Conservation (phyloP, 1,140 invertebrate species). For the Homalodisca vitripennis region DNA sequence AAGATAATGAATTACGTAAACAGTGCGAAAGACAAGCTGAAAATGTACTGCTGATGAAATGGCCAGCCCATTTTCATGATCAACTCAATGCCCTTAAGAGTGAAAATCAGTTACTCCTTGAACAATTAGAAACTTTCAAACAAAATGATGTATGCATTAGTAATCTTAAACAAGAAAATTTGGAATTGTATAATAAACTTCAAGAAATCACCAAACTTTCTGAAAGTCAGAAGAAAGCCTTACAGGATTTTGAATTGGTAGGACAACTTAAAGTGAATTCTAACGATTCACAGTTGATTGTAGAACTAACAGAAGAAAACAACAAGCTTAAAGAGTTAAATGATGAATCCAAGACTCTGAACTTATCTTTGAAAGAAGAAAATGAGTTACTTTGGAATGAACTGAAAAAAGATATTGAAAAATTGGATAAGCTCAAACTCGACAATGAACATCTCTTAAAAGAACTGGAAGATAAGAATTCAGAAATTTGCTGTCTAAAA, state of each 20-base stretch:
- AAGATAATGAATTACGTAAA: not conserved
- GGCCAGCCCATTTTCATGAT: not conserved
- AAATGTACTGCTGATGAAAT: not conserved
- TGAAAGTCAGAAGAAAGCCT: not conserved
- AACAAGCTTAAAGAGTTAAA: not conserved
- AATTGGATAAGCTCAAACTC: not conserved
- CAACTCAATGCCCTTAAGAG: not conserved
- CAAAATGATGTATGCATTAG: not conserved
- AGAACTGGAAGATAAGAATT: not conserved
- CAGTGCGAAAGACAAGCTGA: not conserved
- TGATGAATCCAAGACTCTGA: not conserved
- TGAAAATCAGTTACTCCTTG: not conserved
- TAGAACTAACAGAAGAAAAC: not conserved
- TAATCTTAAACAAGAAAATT: not conserved
- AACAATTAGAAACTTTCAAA: not conserved
- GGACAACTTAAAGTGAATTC: not conserved
- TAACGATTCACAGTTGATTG: not conserved
- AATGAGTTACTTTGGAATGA: slow-evolving; percentile 9
- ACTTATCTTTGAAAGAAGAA: not conserved
- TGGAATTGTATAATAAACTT: not conserved
- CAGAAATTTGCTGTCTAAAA: not conserved
- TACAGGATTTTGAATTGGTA: not conserved
- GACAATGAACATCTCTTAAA: slow-evolving; percentile 8
- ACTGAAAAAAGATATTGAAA: not conserved
- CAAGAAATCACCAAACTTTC: not conserved